Percentiles rank a stretch among this genome's conserved stretches.
phyloP scores from a whole-genome alignment of 2,113 vertebrate species.

The Sialia sialis region DNA sequence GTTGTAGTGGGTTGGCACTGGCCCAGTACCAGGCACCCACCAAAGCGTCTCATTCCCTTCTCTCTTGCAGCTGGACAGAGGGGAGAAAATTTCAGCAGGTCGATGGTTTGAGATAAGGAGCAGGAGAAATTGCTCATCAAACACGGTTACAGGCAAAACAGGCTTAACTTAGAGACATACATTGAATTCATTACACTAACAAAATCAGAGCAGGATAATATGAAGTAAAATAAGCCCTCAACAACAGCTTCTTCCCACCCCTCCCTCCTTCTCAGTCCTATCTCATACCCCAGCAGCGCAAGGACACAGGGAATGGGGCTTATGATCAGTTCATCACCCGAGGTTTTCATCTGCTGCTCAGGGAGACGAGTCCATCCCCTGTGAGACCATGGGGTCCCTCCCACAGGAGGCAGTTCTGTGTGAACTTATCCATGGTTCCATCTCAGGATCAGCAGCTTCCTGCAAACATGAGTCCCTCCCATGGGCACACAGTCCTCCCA shows the following conservation, averaged over 20 bases:
- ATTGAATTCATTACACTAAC: background rate
- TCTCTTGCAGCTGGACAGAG: background rate
- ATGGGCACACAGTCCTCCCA: fast-evolving
- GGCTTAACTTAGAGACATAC: background rate
- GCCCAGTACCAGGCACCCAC: background rate
- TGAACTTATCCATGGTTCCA: background rate
- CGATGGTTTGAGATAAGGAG: background rate
- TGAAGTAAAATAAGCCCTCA: background rate
- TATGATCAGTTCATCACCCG: fast-evolving
- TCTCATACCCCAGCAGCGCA: fast-evolving
- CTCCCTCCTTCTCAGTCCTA: background rate
- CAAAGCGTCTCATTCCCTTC: background rate
- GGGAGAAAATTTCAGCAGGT: background rate
- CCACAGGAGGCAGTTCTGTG: background rate
- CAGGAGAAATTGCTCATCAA: background rate
- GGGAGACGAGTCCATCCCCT: background rate
- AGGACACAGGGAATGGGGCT: background rate
- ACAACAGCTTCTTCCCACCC: background rate
- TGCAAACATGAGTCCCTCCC: fast-evolving
- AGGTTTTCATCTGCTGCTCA: background rate
- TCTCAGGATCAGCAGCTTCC: background rate
- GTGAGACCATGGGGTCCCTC: fast-evolving
- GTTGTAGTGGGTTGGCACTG: background rate
- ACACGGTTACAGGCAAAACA: fast-evolving
- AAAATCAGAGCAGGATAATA: background rate